These are phyloP conservation scores for Haemorhous mexicanus DNA, from an alignment of 2,113 vertebrate genomes.

Conservation along the genomic window DNA sequence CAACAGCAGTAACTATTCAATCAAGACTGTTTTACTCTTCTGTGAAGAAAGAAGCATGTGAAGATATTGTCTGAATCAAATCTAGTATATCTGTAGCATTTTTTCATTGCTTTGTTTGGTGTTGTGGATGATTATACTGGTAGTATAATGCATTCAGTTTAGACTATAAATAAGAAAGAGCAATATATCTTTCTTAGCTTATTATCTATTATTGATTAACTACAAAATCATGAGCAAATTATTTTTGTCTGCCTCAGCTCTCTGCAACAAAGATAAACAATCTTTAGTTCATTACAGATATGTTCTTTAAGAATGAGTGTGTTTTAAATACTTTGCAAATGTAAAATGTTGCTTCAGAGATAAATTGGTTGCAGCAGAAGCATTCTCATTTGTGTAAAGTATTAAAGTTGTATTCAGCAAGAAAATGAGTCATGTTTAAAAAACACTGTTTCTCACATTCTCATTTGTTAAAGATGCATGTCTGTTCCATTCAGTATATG, in stretches of 20 bases:
- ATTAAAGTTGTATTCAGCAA: not conserved
- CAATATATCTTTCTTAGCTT: not conserved
- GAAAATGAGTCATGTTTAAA: not conserved
- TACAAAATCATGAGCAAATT: not conserved
- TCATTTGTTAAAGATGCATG: not conserved
- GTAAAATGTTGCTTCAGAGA: not conserved
- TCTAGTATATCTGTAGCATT: not conserved
- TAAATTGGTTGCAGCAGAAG: not conserved
- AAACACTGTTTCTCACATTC: not conserved
- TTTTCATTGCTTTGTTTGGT: not conserved
- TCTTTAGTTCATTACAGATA: not conserved
- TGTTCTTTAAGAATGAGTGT: not conserved
- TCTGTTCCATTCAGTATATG: not conserved
- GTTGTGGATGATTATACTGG: not conserved
- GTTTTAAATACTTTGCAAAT: not conserved
- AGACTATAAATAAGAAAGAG: not conserved
- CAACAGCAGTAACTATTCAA: not conserved
- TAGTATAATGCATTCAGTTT: not conserved
- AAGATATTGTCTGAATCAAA: not conserved
- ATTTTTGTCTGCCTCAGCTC: not conserved
- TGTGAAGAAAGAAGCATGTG: not conserved
- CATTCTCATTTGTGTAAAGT: not conserved
- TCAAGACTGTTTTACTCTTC: not conserved
- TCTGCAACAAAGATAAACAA: not conserved
- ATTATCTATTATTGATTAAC: not conserved